Conservation (phyloP, 2,888 invertebrate genomes). For the Acanthosepion pharaonis region DNA sequence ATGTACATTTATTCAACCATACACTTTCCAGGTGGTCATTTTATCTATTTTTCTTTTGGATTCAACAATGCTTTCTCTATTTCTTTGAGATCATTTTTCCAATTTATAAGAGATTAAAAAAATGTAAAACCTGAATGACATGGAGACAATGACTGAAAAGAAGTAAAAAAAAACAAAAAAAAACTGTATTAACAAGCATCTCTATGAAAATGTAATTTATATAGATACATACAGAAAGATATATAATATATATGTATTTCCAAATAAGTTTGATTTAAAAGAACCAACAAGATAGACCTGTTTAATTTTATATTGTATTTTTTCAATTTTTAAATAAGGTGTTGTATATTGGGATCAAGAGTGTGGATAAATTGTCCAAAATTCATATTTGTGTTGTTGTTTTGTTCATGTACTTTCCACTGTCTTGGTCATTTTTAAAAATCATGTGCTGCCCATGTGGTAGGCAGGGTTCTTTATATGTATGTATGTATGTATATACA, state of each 20-base stretch:
- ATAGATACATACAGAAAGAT: background rate
- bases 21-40: background rate
- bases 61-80: background rate
- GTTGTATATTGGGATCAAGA: too few species aligned
- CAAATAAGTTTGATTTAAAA: background rate
- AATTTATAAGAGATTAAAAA: background rate
- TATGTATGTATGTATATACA: too few species aligned
- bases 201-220: background rate
- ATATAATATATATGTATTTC: background rate
- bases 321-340: too few species aligned
- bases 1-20: background rate
- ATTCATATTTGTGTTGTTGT: too few species aligned
- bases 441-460: too few species aligned
- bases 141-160: background rate
- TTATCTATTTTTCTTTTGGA: background rate
- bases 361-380: too few species aligned
- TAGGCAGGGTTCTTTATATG: too few species aligned
- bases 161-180: background rate
- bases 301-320: too few species aligned
- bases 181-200: background rate
- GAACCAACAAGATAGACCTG: too few species aligned
- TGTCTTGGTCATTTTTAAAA: too few species aligned
- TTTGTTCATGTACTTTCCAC: too few species aligned
- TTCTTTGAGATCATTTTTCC: background rate
- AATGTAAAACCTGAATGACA: background rate